These are phyloP conservation scores for Alouatta palliata DNA, from an alignment of 2,113 vertebrate species.

Conservation along the genomic window DNA sequence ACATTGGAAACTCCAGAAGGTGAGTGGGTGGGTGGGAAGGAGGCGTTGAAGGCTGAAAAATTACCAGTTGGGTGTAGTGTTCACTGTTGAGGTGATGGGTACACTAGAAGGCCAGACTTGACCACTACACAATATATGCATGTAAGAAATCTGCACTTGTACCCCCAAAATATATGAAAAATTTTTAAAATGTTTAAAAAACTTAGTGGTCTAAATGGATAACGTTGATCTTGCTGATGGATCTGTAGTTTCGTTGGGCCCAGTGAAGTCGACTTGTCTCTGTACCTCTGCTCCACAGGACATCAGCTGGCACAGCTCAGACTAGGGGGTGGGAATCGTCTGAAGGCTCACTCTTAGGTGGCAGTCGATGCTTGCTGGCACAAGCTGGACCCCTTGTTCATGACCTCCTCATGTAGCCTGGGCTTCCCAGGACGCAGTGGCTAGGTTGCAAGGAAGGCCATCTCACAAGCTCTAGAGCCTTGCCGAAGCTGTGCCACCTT, in stretches of 20 bases:
- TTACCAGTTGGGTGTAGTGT: too few species aligned
- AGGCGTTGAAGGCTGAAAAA: too few species aligned
- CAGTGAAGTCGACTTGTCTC: background rate
- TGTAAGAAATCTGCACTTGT: too few species aligned
- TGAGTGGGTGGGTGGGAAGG: too few species aligned
- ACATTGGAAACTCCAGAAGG: too few species aligned
- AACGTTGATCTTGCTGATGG: background rate
- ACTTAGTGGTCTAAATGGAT: background rate
- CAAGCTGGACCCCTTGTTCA: background rate
- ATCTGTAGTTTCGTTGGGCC: background rate
- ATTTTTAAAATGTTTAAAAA: background rate
- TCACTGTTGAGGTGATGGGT: too few species aligned
- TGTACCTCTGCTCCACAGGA: background rate
- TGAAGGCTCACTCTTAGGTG: background rate
- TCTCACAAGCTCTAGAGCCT: background rate
- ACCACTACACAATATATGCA: too few species aligned
- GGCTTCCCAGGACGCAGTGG: background rate
- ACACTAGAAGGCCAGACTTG: too few species aligned
- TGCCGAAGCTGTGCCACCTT: background rate
- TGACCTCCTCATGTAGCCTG: background rate
- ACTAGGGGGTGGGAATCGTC: background rate
- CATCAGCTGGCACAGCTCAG: background rate
- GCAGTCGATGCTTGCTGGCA: background rate
- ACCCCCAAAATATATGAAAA: too few species aligned
- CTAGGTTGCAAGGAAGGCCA: background rate